Conservation (phyloP, 2,888 invertebrate genomes). For the Eucriotettix oculatus region DNA sequence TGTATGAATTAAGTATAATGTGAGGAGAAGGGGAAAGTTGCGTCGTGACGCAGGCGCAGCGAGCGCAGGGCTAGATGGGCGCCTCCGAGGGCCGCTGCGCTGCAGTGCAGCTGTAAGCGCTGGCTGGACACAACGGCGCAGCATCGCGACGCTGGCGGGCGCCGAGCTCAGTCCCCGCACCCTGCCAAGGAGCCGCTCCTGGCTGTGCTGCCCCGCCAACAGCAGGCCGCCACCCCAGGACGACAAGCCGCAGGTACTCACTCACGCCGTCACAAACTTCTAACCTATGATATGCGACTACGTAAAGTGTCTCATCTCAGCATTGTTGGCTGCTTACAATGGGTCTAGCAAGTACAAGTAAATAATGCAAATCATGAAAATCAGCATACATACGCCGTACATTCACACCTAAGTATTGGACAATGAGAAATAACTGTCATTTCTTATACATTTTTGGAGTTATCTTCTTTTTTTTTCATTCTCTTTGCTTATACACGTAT, state of each 20-base stretch:
- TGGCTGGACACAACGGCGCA: conserved; percentile 3
- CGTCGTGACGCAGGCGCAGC: background rate
- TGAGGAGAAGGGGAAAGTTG: background rate
- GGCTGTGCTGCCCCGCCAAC: conserved; percentile 36
- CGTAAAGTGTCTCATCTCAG: too few species aligned
- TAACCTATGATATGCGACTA: too few species aligned
- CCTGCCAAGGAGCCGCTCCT: conserved; percentile 38
- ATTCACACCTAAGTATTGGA: too few species aligned
- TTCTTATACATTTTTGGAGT: too few species aligned
- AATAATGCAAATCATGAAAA: too few species aligned
- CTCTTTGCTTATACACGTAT: too few species aligned
- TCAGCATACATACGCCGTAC: too few species aligned
- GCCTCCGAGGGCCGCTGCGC: background rate
- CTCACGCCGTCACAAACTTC: too few species aligned
- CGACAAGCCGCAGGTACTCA: background rate
- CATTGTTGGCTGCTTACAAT: too few species aligned
- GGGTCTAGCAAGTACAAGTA: too few species aligned
- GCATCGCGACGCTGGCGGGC: conserved; percentile 18
- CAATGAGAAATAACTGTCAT: too few species aligned
- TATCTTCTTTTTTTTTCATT: too few species aligned
- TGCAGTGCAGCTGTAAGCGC: background rate
- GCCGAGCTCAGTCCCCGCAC: conserved; percentile 21
- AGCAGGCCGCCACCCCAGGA: conserved; percentile 1
- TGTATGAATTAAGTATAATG: background rate
- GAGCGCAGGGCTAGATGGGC: background rate